phyloP scores from a whole-genome alignment of 2,797 vertebrate genomes.

The Squalus acanthias region DNA sequence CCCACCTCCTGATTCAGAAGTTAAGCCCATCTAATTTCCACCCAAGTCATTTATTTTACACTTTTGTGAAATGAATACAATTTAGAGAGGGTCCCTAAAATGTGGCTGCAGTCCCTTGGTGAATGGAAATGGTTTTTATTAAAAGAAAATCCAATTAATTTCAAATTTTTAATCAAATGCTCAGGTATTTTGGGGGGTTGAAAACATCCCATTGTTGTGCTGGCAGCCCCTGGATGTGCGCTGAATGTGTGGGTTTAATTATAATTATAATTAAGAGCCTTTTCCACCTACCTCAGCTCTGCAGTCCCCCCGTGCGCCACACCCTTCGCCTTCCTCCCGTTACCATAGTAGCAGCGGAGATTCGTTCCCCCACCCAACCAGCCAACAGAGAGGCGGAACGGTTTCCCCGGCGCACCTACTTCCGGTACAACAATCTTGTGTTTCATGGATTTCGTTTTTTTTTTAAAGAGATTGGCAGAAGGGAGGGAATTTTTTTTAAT shows the following conservation, averaged over 20 bases:
- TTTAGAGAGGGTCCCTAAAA: no score
- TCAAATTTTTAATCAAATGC: not conserved
- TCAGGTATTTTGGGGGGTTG: not conserved
- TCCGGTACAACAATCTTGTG: not conserved
- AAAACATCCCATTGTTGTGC: not conserved
- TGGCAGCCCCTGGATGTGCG: not conserved
- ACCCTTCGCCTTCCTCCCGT: not conserved
- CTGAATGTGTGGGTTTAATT: not conserved
- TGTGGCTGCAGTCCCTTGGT: no score
- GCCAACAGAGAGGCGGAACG: not conserved
- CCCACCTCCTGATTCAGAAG: not conserved
- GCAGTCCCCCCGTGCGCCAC: not conserved
- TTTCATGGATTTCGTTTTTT: not conserved
- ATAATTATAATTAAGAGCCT: not conserved
- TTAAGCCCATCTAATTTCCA: no score
- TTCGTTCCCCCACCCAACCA: not conserved
- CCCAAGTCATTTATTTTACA: no score
- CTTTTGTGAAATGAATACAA: no score
- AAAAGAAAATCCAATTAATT: not conserved
- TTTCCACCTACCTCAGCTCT: not conserved
- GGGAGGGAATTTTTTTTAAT: not conserved
- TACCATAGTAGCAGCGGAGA: not conserved
- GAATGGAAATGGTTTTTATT: not conserved
- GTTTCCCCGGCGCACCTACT: not conserved
- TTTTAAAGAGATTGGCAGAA: not conserved